Conservation (phyloP, 2,888 invertebrate species). For the Spicauda simplicius region DNA sequence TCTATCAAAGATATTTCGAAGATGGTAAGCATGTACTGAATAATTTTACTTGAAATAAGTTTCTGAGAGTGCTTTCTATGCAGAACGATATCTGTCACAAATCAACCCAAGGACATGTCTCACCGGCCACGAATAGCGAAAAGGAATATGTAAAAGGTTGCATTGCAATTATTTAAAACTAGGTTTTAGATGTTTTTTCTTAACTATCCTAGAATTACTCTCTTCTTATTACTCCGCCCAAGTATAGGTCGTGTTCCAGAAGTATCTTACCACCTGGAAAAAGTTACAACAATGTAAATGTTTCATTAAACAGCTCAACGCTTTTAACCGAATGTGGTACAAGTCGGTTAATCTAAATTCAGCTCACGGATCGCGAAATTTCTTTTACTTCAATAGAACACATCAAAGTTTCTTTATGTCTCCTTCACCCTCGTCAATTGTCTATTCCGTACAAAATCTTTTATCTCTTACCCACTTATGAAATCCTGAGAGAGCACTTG, state of each 20-base stretch:
- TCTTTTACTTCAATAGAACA: constrained; percentile 64
- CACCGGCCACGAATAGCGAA: neutral
- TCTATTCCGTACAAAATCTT: constrained; percentile 61
- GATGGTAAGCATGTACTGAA: constrained; percentile 37
- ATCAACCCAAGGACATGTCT: constrained; percentile 45
- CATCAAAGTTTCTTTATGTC: constrained; percentile 68
- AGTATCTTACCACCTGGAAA: no score
- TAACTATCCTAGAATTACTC: no score
- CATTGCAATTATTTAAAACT: neutral
- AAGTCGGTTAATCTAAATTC: constrained; percentile 52
- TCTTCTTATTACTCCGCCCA: no score
- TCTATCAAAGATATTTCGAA: constrained; percentile 20
- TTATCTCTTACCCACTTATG: constrained; percentile 48
- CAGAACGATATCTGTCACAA: constrained; percentile 53
- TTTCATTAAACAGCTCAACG: neutral
- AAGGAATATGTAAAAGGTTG: neutral
- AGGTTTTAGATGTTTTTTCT: neutral
- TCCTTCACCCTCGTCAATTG: constrained; percentile 66
- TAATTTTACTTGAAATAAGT: constrained; percentile 39
- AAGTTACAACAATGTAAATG: no score
- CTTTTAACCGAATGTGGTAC: neutral
- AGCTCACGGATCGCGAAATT: constrained; percentile 63
- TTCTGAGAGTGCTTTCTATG: constrained; percentile 35
- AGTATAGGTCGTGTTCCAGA: no score
- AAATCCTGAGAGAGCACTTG: constrained; percentile 44